Evolutionary conservation across 2,113 vertebrate genomes (phyloP), one percentile per base, ranked within the genome.

Genomic region (Thalassarche chlororhynchos): DNA sequence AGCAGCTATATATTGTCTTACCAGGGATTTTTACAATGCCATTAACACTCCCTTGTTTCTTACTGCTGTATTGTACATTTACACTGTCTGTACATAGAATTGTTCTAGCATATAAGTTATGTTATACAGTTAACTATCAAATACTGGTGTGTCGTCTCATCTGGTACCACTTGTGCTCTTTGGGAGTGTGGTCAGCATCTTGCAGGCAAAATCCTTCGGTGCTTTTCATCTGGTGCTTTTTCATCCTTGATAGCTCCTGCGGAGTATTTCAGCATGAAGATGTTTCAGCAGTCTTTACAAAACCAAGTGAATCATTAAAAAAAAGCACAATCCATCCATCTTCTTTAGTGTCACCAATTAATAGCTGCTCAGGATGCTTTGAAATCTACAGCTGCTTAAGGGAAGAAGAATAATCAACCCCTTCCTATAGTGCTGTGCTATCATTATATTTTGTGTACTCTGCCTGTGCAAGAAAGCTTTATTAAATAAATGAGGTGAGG

Each of bases 221-320:
- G 62, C 65, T 91, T 95, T 95, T 96, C 44, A 57, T 89, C 74
- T 79, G 44, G 26, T 95, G 84, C 74, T 94, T 97, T 91, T 90
- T 91, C 87, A 91, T 94, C 75, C 90, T 88, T 94, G 78, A 83
- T 85, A 90, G 90, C 49, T 96, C 84, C 87, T 80, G 71, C 6
- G 0, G 70, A 79, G 66, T 58, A 82, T 94, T 95, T 93, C 89
- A 85, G 84, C 77, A 83, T 80, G 74, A 89, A 87, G 87, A 87
- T 80, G 89, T 87, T 90, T 89, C 90, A 93, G 83, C 85, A 91
- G 64, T 74, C 89, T 87, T 84, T 93, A 80, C 66, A 91, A 85
- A 96, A 88, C 74, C 87, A 96, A 97, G 91, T 85, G 84, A 96
- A 96, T 96, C 77, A 91, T 87, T 96, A 61, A 71, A 91, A 96